phyloP scores from a whole-genome alignment of 1,140 invertebrate species.

The Pseudachorutes palmiensis region DNA sequence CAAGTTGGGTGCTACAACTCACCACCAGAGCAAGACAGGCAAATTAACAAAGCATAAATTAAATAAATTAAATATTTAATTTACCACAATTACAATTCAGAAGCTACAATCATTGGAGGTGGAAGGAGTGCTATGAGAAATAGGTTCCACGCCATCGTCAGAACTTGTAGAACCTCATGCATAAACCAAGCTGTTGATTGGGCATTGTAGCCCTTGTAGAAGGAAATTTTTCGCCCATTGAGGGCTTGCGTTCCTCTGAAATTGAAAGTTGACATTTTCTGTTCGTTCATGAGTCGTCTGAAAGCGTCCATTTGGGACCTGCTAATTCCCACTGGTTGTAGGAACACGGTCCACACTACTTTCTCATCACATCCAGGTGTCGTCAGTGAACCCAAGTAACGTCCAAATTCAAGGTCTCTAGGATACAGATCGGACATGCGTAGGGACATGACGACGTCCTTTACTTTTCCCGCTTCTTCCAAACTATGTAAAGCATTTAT shows the following conservation, averaged over 20 bases:
- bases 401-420: background rate
- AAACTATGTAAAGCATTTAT: background rate
- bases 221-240: background rate
- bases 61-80: no score
- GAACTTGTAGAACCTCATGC: no score
- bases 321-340: background rate
- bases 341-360: background rate
- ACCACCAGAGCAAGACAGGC: no score
- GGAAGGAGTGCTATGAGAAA: no score
- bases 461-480: background rate
- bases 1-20: no score
- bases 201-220: constrained; percentile 1
- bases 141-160: no score
- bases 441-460: background rate
- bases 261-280: background rate
- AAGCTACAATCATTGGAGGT: no score
- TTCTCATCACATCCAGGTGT: background rate
- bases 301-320: background rate
- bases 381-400: background rate
- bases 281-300: background rate
- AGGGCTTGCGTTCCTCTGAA: background rate
- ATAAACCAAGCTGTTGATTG: no score
- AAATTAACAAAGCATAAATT: no score
- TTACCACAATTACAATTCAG: no score
- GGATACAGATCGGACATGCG: background rate